Base-by-base conservation (phyloP, 1,140 invertebrate genomes). In the Asobara japonica region DNA sequence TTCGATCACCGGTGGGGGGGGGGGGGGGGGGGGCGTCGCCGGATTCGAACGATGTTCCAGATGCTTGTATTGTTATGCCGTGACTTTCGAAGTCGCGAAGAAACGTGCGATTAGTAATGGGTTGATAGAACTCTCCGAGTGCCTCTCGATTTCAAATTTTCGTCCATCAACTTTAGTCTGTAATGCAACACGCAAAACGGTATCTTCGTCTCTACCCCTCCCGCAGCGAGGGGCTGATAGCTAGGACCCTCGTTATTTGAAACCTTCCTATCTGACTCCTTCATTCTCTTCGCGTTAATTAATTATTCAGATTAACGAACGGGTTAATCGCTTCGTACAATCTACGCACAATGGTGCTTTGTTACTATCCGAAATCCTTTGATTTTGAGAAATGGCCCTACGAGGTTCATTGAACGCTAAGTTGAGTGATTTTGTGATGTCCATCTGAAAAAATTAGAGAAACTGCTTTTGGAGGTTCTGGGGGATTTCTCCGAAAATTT, bases 221-320 rank as follows among this genome's bases (percentile, higher is more conserved):
- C 31, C 1, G 29, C 25, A 64, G 27, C n/a, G n/a, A n/a, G n/a
- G n/a, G n/a, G n/a, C n/a, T n/a, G n/a, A n/a, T n/a, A n/a, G 27
- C 18, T 30, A 0, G 3, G 33, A 20, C 31, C 31, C 16, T 64
- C 31, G 56, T 61, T 61, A 61, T 27, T 29, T 61, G 27, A 33
- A 33, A 64, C 20, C 20, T 64, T 64, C 16, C 27, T 68, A 16
- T 67, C 64, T 56, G 36, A 60, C 25, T 45, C 36, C 45, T 22
- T 31, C 20, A 36, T 62, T 29, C 62, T 67, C 65, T 64, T 29
- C 29, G 66, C 62, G 64, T 74, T 70, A 74, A 74, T 74, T 74
- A 74, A 74, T 74, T 74, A 74, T 67, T 61, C 25, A 74, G 68
- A 71, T 74, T 71, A 74, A 74, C 73, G 68, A 74, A 74, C 62